Conservation (phyloP, 2,888 invertebrate species). For the Pyrrhia umbra region DNA sequence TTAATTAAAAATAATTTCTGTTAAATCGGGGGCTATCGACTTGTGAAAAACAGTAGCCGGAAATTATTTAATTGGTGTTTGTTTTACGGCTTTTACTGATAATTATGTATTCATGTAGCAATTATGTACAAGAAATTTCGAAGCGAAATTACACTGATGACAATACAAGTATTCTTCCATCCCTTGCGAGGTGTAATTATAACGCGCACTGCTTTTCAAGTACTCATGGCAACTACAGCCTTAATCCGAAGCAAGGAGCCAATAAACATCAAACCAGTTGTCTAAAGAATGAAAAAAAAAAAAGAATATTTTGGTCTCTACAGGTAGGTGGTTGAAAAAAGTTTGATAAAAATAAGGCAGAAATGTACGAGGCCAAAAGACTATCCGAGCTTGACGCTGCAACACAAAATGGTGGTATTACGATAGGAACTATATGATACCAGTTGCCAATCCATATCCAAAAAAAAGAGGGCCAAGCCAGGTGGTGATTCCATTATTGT, state of each 20-base stretch:
- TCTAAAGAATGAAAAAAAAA: not conserved
- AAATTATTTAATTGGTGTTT: conserved; percentile 11
- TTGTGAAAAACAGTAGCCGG: not conserved
- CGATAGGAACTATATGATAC: not conserved
- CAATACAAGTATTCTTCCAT: not conserved
- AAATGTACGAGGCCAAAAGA: too few species aligned
- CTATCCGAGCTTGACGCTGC: too few species aligned
- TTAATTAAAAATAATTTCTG: conserved; percentile 3
- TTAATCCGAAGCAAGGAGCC: conserved; percentile 21
- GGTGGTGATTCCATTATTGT: conserved; percentile 70
- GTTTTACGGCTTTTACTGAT: conserved; percentile 8
- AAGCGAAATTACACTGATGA: conserved; percentile 6
- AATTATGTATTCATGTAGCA: conserved; percentile 36
- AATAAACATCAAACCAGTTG: conserved; percentile 42
- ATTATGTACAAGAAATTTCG: conserved; percentile 30
- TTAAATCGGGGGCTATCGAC: conserved; percentile 7
- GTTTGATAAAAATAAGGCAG: too few species aligned
- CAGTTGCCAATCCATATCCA: conserved; percentile 48
- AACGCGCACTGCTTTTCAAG: conserved; percentile 20
- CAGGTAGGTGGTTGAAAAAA: not conserved
- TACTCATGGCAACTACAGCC: conserved; percentile 34
- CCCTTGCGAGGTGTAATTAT: conserved; percentile 26
- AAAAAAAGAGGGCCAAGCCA: conserved; percentile 64
- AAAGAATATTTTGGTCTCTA: too few species aligned
- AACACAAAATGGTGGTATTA: not conserved